These are phyloP conservation scores for Chrysina gloriosa DNA, from an alignment of 2,888 invertebrate species.

Conservation along the genomic window DNA sequence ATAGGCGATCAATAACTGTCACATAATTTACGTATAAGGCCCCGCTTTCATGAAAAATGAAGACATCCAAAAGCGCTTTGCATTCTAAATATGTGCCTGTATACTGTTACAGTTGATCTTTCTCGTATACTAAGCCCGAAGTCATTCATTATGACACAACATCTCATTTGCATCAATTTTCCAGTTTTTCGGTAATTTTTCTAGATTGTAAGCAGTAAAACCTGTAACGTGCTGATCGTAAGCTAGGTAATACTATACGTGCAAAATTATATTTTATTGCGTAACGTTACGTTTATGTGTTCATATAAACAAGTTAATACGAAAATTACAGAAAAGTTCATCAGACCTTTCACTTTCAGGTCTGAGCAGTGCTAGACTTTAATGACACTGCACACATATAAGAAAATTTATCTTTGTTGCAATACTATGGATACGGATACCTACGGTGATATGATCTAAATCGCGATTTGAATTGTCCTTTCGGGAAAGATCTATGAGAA, in stretches of 20 bases:
- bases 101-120: no score
- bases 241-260: not conserved
- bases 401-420: constrained; percentile 12
- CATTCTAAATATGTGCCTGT: no score
- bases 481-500: not conserved
- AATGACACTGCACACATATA: constrained; percentile 46
- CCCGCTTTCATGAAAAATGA: no score
- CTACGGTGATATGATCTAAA: constrained; percentile 28
- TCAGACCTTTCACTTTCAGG: constrained; percentile 54
- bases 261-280: not conserved
- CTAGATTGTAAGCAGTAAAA: not conserved
- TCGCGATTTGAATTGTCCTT: constrained; percentile 3
- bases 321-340: constrained; percentile 39
- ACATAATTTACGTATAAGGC: no score
- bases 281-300: not conserved
- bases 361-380: constrained; percentile 51
- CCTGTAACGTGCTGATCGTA: not conserved
- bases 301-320: constrained; percentile 18
- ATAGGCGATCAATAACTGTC: no score
- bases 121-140: no score
- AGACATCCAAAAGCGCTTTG: no score
- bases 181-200: not conserved
- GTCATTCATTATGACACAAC: no score
- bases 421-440: constrained; percentile 25
- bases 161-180: no score